Evolutionary conservation across 2,113 vertebrate genomes (phyloP).

Genomic region (Pygoscelis antarcticus): DNA sequence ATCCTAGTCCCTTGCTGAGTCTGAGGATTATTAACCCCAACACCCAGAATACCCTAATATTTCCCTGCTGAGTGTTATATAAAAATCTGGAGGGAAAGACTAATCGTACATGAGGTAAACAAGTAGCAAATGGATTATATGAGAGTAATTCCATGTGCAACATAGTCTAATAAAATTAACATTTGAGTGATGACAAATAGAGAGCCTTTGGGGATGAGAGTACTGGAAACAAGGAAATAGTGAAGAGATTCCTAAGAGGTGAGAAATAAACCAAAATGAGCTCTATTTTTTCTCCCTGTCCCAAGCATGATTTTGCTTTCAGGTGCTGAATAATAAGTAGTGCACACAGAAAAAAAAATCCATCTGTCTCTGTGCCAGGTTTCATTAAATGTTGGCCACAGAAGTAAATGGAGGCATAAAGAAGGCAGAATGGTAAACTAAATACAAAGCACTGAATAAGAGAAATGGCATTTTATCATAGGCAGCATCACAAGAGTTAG

Average conservation of each 20-base stretch:
- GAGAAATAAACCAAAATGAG: conserved; percentile 6
- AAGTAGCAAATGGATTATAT: neutral
- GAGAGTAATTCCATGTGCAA: neutral
- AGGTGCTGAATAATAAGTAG: neutral
- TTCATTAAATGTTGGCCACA: neutral
- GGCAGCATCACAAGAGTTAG: neutral
- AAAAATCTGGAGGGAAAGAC: neutral
- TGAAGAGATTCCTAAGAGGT: neutral
- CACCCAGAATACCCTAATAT: neutral
- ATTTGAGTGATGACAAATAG: conserved; percentile 25
- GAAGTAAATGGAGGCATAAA: neutral
- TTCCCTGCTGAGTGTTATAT: neutral
- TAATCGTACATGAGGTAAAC: neutral
- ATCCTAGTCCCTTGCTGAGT: neutral
- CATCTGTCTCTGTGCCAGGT: neutral
- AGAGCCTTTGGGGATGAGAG: neutral
- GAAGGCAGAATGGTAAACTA: neutral
- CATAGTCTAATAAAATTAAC: conserved; percentile 33
- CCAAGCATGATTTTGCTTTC: neutral
- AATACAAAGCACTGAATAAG: neutral
- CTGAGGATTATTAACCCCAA: neutral
- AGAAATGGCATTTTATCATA: neutral
- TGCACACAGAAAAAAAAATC: neutral
- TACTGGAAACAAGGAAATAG: neutral
- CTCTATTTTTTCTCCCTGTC: neutral